Percentiles rank a stretch among this genome's conserved stretches.
phyloP scores from a whole-genome alignment of 1,140 invertebrate species.

The Phymastichus coffea region DNA sequence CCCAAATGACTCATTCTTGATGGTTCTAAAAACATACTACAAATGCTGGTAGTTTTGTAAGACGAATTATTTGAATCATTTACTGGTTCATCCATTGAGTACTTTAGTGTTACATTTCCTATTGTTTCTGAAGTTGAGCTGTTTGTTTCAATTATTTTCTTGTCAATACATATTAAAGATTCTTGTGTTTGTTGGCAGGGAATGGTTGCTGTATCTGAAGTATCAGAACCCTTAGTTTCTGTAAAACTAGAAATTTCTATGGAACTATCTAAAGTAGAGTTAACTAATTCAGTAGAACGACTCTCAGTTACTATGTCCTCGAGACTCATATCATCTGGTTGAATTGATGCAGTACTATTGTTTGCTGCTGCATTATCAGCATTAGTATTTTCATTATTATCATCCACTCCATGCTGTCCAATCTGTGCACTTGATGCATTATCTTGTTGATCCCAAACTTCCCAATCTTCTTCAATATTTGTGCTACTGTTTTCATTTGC shows the following conservation, averaged over 20 bases:
- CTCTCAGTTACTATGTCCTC: conserved; percentile 11
- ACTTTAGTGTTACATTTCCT: not conserved
- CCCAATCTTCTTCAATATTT: not conserved
- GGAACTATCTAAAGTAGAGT: not conserved
- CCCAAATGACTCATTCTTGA: conserved; percentile 26
- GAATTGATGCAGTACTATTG: conserved; percentile 15
- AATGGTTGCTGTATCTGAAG: conserved; percentile 4
- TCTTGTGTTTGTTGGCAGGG: not conserved
- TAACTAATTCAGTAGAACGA: not conserved
- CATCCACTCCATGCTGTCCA: not conserved
- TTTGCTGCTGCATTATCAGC: not conserved
- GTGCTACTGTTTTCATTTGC: not conserved
- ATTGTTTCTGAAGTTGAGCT: not conserved
- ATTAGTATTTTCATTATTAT: not conserved
- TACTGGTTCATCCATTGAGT: too few species aligned
- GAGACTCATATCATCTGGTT: not conserved
- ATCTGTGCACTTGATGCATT: not conserved
- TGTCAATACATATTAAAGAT: not conserved
- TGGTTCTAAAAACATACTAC: conserved; percentile 38
- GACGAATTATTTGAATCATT: not conserved
- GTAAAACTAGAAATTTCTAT: conserved; percentile 12
- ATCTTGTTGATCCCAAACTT: not conserved
- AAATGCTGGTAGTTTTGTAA: conserved; percentile 27
- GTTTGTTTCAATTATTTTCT: conserved; percentile 2
- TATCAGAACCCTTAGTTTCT: conserved; percentile 8